Percentiles rank a stretch among this genome's conserved stretches.
phyloP scores from a whole-genome alignment of 1,140 invertebrate genomes.

The Hycleus phaleratus region DNA sequence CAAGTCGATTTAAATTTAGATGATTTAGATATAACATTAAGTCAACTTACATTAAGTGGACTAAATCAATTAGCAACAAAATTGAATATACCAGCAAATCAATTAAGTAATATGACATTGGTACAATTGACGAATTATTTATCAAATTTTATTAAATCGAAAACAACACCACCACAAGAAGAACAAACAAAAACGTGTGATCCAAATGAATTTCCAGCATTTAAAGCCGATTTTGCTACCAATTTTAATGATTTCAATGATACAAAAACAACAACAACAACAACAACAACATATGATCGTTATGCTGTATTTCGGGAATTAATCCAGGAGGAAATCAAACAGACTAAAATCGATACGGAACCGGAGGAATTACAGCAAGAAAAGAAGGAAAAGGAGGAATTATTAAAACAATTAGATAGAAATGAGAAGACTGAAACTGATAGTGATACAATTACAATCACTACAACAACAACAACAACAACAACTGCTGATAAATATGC shows the following conservation, averaged over 20 bases:
- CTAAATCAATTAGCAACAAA: conserved; percentile 68
- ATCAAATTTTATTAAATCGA: conserved; percentile 53
- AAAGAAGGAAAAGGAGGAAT: conserved; percentile 6
- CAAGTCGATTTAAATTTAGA: conserved; percentile 32
- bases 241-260: conserved; percentile 55
- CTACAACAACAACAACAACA: conserved; percentile 25
- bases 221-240: conserved; percentile 53
- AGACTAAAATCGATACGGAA: conserved; percentile 43
- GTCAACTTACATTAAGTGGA: conserved; percentile 70
- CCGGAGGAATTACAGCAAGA: conserved; percentile 40
- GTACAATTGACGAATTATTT: conserved; percentile 75
- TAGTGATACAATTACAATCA: too few relatives aligned
- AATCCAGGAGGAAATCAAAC: conserved; percentile 57
- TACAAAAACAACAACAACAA: conserved; percentile 11
- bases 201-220: conserved; percentile 35
- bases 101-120: conserved; percentile 75
- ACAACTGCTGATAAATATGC: conserved; percentile 54
- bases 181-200: neutral
- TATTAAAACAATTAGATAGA: conserved; percentile 30
- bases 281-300: conserved; percentile 54
- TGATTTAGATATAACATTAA: conserved; percentile 67
- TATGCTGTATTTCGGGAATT: conserved; percentile 82
- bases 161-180: conserved; percentile 29
- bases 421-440: neutral
- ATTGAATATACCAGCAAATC: conserved; percentile 63